Conservation (phyloP, 37 sponge, comb jelly and placozoan genomes). For the Bolinopsis microptera region DNA sequence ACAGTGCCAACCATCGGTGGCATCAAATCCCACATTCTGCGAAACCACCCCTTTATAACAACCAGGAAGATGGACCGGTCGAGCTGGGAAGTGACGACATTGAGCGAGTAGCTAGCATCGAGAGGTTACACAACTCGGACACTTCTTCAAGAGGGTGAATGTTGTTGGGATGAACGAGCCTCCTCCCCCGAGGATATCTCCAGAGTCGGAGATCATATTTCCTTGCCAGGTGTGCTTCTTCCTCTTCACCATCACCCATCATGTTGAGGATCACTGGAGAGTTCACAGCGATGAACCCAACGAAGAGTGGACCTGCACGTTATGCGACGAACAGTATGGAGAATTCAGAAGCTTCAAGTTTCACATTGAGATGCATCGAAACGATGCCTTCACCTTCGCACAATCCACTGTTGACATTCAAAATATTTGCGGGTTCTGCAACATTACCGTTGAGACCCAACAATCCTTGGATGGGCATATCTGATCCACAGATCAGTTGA, state of each 20-base stretch:
- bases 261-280: slow-evolving; percentile 55
- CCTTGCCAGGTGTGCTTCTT: slow-evolving; percentile 33
- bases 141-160: neutral
- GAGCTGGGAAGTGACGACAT: slow-evolving; percentile 28
- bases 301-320: slow-evolving; percentile 50
- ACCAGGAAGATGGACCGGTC: slow-evolving; percentile 48
- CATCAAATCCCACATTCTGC: slow-evolving; percentile 60
- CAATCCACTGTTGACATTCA: slow-evolving; percentile 41
- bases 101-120: slow-evolving; percentile 40
- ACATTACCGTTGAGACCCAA: slow-evolving; percentile 40
- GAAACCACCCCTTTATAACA: slow-evolving; percentile 61
- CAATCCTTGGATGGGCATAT: slow-evolving; percentile 57
- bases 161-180: neutral
- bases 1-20: slow-evolving; percentile 53
- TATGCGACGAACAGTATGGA: slow-evolving; percentile 44
- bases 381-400: slow-evolving; percentile 41
- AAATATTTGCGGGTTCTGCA: slow-evolving; percentile 49
- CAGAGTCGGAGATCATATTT: slow-evolving; percentile 10
- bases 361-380: slow-evolving; percentile 28
- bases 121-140: neutral
- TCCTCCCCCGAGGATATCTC: slow-evolving; percentile 30
- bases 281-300: slow-evolving; percentile 16
- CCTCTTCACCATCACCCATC: neutral
- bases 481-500: slow-evolving; percentile 46
- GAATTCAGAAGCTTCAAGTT: slow-evolving; percentile 20